These are phyloP conservation scores for Mya arenaria DNA, from an alignment of 1,140 invertebrate species.

Conservation along the genomic window DNA sequence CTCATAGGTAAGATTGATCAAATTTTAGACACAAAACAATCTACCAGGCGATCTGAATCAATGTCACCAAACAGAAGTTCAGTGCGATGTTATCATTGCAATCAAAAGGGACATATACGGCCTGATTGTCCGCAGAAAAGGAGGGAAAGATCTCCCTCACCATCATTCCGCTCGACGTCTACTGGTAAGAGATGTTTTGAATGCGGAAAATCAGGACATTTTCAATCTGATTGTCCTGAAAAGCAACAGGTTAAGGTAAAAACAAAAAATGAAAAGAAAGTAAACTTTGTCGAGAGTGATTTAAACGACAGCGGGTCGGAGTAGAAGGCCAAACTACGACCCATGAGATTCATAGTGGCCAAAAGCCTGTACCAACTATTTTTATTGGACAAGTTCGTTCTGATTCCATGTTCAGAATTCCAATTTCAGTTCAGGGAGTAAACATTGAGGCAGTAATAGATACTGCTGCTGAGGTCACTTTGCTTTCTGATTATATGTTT, in stretches of 20 bases:
- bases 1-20: no score
- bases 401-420: neutral
- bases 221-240: neutral
- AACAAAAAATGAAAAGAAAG: no score
- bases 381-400: neutral
- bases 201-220: neutral
- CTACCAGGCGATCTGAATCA: neutral
- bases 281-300: no score
- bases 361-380: neutral
- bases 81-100: neutral
- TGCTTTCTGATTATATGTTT: neutral
- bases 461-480: neutral
- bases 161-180: neutral
- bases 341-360: neutral
- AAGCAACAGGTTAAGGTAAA: no score
- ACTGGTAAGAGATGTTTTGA: neutral
- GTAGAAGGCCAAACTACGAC: neutral
- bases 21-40: no score
- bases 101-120: neutral
- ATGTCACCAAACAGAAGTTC: neutral
- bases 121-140: no score
- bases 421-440: neutral
- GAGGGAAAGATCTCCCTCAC: no score
- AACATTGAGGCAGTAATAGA: neutral
- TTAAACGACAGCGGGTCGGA: neutral